phyloP scores from a whole-genome alignment of 2,888 invertebrate species.

The Caenorhabditis sp. region DNA sequence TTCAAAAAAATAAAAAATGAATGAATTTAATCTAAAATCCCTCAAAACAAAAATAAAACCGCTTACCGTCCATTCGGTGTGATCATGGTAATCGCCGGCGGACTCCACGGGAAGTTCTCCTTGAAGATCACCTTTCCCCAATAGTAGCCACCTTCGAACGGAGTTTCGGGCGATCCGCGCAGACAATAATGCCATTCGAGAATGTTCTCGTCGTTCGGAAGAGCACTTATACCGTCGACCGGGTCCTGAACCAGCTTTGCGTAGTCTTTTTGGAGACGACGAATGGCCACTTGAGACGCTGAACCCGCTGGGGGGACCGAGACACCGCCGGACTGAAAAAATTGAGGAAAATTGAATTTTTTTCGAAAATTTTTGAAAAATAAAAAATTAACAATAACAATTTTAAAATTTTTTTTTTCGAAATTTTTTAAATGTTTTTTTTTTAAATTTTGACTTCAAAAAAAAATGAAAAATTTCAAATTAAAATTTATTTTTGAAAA shows the following conservation, averaged over 20 bases:
- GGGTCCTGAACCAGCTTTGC: conserved; percentile 89
- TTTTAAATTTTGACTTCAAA: neutral
- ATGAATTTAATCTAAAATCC: no score
- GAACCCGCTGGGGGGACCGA: conserved; percentile 52
- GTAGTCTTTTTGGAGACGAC: conserved; percentile 95
- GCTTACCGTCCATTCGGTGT: conserved; percentile 92
- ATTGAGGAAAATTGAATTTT: neutral
- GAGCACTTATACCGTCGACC: conserved; percentile 83
- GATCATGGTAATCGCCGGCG: conserved; percentile 85
- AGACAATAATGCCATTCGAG: conserved; percentile 99
- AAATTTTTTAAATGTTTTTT: no score
- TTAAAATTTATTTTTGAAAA: no score
- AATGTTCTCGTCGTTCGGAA: conserved; percentile 95
- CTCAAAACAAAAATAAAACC: no score
- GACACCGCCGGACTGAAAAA: conserved; percentile 25
- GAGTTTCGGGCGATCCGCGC: conserved; percentile 94
- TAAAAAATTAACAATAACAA: no score
- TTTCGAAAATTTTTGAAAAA: no score
- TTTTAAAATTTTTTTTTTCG: no score
- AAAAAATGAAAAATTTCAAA: no score
- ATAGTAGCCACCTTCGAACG: conserved; percentile 92
- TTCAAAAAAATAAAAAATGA: no score
- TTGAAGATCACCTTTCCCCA: conserved; percentile 97
- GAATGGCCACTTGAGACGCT: conserved; percentile 87
- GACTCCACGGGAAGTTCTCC: conserved; percentile 81